Evolutionary conservation across 2,113 vertebrate species (phyloP).

Genomic region (Parotia lawesii): DNA sequence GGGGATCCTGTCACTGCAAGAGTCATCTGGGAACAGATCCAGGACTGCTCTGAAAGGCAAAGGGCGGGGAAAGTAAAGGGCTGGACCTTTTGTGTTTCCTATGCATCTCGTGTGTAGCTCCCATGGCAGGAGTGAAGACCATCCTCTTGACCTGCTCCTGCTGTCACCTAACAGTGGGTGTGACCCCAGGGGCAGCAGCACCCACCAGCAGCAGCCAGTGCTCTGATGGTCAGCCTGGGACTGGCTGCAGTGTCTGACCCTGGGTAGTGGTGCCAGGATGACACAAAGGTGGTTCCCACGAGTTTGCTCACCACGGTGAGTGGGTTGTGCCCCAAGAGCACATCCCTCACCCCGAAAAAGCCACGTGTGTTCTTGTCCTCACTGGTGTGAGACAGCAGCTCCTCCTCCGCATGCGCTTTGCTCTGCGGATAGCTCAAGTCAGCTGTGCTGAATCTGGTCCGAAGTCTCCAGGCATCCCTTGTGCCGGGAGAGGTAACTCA

Average conservation of each 20-base stretch:
- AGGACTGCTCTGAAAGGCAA: background rate
- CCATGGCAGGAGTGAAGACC: fast-evolving
- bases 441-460: background rate
- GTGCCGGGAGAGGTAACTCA: background rate
- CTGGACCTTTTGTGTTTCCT: background rate
- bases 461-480: background rate
- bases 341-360: fast-evolving
- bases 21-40: background rate
- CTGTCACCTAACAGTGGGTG: background rate
- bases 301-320: background rate
- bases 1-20: background rate
- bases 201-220: fast-evolving
- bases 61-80: background rate
- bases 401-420: background rate
- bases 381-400: background rate
- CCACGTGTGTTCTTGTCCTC: fast-evolving
- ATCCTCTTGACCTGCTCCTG: background rate
- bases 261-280: fast-evolving
- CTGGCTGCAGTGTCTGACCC: background rate
- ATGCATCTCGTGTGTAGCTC: fast-evolving
- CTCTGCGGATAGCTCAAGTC: background rate
- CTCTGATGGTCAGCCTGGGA: background rate
- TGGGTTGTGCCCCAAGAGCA: background rate
- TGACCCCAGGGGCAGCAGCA: background rate
- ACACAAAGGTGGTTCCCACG: fast-evolving